Conservation (phyloP, 2,888 invertebrate species). For the Hydrotaea diabolus region DNA sequence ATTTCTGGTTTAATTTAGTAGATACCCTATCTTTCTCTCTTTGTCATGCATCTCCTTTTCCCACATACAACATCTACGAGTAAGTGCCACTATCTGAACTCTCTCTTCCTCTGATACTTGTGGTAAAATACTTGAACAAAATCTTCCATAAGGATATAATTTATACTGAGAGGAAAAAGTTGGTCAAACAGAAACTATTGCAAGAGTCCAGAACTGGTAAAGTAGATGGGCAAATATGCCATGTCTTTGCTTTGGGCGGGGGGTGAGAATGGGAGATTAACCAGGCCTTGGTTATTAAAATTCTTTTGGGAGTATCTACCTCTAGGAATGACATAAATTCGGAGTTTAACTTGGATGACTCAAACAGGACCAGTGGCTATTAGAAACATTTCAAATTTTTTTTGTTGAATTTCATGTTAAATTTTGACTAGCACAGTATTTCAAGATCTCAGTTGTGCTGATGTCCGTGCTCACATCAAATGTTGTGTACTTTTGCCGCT, state of each 20-base stretch:
- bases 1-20: constrained; percentile 4
- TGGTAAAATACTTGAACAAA: constrained; percentile 3
- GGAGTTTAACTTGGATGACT: no score
- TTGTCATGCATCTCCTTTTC: background rate
- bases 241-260: background rate
- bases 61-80: background rate
- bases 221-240: no score
- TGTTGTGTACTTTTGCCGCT: background rate
- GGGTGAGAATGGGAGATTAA: background rate
- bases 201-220: no score
- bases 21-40: background rate
- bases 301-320: no score
- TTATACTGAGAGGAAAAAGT: background rate
- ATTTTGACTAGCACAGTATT: no score
- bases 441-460: background rate
- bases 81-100: background rate
- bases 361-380: no score
- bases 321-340: no score
- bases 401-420: no score
- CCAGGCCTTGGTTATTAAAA: no score
- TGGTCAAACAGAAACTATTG: background rate
- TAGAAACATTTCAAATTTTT: no score
- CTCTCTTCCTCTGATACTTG: background rate
- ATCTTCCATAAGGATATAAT: background rate
- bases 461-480: background rate